These are phyloP conservation scores for Eumeta japonica DNA, from an alignment of 1,140 invertebrate genomes.

Conservation along the genomic window DNA sequence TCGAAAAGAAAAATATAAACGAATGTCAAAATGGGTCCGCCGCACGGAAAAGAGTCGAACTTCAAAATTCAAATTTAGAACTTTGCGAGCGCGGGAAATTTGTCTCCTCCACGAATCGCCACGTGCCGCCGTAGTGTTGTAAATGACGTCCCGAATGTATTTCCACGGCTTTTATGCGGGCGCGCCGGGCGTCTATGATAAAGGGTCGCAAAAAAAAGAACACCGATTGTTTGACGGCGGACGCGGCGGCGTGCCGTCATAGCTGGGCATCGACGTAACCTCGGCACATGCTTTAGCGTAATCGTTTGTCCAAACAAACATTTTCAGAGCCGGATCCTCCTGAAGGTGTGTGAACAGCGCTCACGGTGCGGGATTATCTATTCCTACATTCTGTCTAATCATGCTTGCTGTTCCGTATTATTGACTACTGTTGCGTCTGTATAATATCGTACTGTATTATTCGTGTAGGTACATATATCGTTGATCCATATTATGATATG, in stretches of 20 bases:
- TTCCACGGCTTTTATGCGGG: slow-evolving; percentile 49
- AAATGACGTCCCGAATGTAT: slow-evolving; percentile 50
- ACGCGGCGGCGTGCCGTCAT: slow-evolving; percentile 33
- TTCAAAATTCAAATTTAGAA: too few relatives aligned
- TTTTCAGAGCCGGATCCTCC: slow-evolving; percentile 41
- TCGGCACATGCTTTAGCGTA: slow-evolving; percentile 42
- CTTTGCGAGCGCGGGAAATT: too few relatives aligned
- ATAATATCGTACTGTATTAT: too few relatives aligned
- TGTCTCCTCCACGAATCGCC: too few relatives aligned
- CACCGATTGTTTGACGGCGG: slow-evolving; percentile 47
- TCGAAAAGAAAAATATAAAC: too few relatives aligned
- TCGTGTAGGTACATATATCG: too few relatives aligned
- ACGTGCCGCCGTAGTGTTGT: too few relatives aligned
- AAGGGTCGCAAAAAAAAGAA: slow-evolving; percentile 56
- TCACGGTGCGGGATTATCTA: background rate
- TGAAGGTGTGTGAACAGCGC: slow-evolving; percentile 32
- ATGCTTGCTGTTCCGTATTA: too few relatives aligned
- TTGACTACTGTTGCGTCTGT: too few relatives aligned
- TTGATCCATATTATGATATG: too few relatives aligned
- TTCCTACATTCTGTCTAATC: background rate
- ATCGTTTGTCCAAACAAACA: slow-evolving; percentile 48
- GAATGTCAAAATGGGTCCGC: too few relatives aligned
- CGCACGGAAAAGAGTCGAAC: too few relatives aligned
- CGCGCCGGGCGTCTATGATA: slow-evolving; percentile 43
- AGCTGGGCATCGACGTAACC: slow-evolving; percentile 40